A percentile compares a stretch with the other conserved stretches of the same genome.
Conservation (phyloP, 2,888 invertebrate genomes). For the Doris montereyensis region DNA sequence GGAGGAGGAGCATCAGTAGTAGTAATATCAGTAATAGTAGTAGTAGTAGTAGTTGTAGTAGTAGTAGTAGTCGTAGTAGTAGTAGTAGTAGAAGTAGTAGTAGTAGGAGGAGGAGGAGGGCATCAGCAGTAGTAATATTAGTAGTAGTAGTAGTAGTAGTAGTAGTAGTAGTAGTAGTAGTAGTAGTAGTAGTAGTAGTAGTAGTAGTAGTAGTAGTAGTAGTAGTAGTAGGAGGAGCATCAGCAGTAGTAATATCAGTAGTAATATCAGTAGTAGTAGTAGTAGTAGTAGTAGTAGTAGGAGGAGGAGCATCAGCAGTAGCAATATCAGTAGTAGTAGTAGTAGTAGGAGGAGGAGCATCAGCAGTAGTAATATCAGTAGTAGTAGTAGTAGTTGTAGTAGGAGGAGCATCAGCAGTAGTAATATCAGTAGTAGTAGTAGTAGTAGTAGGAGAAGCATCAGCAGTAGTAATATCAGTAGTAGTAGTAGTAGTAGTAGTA, state of each 20-base stretch:
- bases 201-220: neutral
- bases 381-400: no score
- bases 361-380: neutral
- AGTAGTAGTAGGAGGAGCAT: neutral
- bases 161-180: neutral
- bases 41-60: neutral
- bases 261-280: neutral
- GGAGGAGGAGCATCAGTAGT: neutral
- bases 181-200: neutral
- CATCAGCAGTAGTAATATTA: neutral
- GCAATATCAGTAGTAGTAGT: neutral
- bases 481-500: no score
- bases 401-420: no score
- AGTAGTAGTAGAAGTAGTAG: neutral
- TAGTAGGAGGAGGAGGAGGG: neutral
- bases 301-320: neutral
- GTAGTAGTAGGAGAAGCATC: no score
- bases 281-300: neutral
- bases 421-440: no score
- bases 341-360: neutral
- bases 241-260: neutral
- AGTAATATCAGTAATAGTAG: neutral
- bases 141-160: neutral
- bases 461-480: no score
- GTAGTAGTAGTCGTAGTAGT: neutral